Conservation (phyloP, 1,140 invertebrate genomes). For the Sycobia sp. region DNA sequence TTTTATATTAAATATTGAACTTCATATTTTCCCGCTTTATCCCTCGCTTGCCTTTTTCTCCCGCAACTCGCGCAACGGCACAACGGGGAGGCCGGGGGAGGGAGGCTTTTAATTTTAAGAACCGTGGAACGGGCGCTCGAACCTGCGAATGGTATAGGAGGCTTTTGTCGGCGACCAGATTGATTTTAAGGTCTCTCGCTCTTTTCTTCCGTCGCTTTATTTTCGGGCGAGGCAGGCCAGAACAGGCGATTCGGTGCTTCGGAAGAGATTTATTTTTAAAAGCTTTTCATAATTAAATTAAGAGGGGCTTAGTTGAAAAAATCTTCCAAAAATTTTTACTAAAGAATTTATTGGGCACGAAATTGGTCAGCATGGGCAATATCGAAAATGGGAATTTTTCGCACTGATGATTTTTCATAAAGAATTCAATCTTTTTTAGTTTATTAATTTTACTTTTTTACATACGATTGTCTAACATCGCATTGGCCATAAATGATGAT, state of each 20-base stretch:
- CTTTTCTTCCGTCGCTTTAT: conserved; percentile 5
- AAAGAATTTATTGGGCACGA: no score
- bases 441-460: no score
- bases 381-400: no score
- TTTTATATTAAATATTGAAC: conserved; percentile 18
- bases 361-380: no score
- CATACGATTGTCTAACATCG: no score
- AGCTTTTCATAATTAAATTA: conserved; percentile 30
- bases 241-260: not conserved
- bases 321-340: no score
- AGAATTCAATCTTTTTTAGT: no score
- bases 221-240: not conserved
- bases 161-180: conserved; percentile 29
- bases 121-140: not conserved
- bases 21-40: conserved; percentile 2
- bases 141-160: conserved; percentile 13
- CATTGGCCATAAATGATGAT: no score
- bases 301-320: not conserved
- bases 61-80: not conserved
- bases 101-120: conserved; percentile 34
- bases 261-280: conserved; percentile 28
- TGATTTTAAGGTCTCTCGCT: conserved; percentile 23
- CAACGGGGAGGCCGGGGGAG: no score
- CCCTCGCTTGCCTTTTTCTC: conserved; percentile 1
- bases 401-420: no score